phyloP scores from a whole-genome alignment of 92 coral and sea anemone genomes.

The Bergia puertoricense region DNA sequence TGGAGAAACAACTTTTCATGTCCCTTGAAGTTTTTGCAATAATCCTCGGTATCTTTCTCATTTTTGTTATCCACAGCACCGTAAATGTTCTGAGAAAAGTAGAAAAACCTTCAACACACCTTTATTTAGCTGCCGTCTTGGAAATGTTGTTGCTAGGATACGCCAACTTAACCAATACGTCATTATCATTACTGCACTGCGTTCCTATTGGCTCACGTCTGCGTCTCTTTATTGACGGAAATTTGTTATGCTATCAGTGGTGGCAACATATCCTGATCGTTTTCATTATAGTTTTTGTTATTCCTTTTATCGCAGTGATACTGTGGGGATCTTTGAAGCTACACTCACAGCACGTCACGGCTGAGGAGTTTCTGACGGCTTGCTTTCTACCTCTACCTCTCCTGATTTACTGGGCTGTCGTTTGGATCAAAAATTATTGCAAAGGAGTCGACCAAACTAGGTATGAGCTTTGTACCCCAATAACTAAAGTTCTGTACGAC shows the following conservation, averaged over 20 bases:
- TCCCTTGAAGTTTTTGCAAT: conserved; percentile 53
- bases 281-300: conserved; percentile 43
- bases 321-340: conserved; percentile 55
- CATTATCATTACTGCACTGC: conserved; percentile 53
- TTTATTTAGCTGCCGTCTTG: conserved; percentile 54
- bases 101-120: conserved; percentile 27
- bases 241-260: conserved; percentile 50
- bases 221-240: conserved; percentile 57
- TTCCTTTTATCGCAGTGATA: conserved; percentile 55
- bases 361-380: conserved; percentile 44
- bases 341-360: conserved; percentile 36
- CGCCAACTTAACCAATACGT: conserved; percentile 54
- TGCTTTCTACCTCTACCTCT: conserved; percentile 52
- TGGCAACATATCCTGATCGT: conserved; percentile 57
- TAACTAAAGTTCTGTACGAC: background rate
- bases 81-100: conserved; percentile 24
- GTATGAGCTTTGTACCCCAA: background rate
- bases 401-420: conserved; percentile 43
- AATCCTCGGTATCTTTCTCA: conserved; percentile 42
- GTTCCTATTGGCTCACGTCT: conserved; percentile 47
- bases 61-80: conserved; percentile 48
- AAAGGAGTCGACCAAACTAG: background rate
- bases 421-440: background rate
- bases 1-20: conserved; percentile 59
- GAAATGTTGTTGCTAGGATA: conserved; percentile 68